phyloP scores from a whole-genome alignment of 2,113 vertebrate genomes.

The Gymnarchus niloticus region DNA sequence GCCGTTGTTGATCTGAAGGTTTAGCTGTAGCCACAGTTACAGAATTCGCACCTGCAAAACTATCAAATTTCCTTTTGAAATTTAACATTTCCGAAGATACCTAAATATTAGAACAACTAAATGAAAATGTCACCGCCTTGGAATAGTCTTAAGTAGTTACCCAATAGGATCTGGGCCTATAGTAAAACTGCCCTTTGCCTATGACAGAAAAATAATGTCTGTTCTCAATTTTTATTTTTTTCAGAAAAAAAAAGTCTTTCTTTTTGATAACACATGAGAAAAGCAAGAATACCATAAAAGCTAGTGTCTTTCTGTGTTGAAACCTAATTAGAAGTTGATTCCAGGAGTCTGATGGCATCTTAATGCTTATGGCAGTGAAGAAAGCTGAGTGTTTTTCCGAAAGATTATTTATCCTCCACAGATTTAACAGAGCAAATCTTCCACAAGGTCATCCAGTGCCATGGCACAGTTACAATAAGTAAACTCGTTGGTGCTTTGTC shows the following conservation, averaged over 20 bases:
- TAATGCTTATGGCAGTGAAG: not conserved
- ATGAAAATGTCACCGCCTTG: not conserved
- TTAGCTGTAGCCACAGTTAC: not conserved
- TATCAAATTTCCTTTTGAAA: not conserved
- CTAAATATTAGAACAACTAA: not conserved
- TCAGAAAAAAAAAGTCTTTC: no score
- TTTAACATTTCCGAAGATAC: not conserved
- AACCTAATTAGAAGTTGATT: no score
- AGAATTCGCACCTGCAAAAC: not conserved
- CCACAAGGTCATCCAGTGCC: not conserved
- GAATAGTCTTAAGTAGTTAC: not conserved
- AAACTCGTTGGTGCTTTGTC: not conserved
- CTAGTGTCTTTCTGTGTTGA: no score
- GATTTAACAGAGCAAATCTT: not conserved
- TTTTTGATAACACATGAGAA: no score
- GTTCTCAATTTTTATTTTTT: not conserved
- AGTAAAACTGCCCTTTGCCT: not conserved
- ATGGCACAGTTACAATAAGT: not conserved
- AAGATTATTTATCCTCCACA: not conserved
- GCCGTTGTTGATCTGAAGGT: not conserved
- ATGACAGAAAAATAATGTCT: not conserved
- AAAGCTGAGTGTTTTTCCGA: not conserved
- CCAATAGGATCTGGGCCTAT: not conserved
- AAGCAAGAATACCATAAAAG: no score
- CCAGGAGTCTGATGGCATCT: no score